A percentile compares a stretch with the other conserved stretches of the same genome.
These are phyloP conservation scores for Cancer borealis DNA, from an alignment of 2,888 invertebrate genomes.

Conservation along the genomic window DNA sequence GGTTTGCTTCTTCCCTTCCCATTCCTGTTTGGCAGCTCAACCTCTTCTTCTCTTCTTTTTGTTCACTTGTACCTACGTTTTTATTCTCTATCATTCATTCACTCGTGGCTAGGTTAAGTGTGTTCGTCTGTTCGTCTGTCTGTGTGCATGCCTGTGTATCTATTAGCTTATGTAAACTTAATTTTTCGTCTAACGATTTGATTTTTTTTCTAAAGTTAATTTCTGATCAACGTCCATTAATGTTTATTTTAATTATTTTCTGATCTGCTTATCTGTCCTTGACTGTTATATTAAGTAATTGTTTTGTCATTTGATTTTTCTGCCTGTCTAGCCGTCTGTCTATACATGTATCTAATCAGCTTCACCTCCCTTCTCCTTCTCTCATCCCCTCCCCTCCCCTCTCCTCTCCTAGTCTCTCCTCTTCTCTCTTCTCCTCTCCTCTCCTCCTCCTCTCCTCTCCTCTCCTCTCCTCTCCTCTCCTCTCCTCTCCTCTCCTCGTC, in stretches of 20 bases:
- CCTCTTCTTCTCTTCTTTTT: background rate
- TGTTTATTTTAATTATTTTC: background rate
- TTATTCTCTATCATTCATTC: background rate
- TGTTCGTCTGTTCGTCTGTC: background rate
- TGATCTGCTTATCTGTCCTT: background rate
- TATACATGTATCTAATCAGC: background rate
- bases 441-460: no score
- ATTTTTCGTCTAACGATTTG: background rate
- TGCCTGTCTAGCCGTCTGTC: background rate
- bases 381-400: no score
- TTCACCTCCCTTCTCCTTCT: no score
- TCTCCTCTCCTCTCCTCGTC: no score
- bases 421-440: no score
- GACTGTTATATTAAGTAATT: background rate
- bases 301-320: background rate
- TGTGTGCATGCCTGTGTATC: background rate
- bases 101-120: background rate
- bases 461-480: background rate
- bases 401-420: no score
- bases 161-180: background rate
- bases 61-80: background rate
- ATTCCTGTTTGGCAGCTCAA: no score
- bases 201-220: no score
- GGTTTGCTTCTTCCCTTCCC: no score
- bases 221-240: no score